phyloP scores from a whole-genome alignment of 2,797 vertebrate genomes.

The Poeciliopsis gracilis region DNA sequence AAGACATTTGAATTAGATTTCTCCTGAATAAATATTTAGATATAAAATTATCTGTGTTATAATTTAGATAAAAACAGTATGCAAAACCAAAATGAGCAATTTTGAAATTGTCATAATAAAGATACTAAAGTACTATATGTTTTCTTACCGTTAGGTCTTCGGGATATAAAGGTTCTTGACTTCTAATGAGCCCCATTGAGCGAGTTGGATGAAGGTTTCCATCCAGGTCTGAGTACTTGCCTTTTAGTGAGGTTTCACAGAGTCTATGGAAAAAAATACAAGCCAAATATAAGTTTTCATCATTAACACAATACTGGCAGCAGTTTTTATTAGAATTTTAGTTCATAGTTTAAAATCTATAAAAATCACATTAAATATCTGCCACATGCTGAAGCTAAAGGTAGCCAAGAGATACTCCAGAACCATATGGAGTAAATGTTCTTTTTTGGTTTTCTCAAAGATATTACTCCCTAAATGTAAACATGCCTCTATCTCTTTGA shows the following conservation, averaged over 20 bases:
- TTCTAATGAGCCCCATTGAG: constrained; percentile 89
- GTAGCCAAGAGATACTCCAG: not conserved
- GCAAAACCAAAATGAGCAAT: not conserved
- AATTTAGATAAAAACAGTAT: not conserved
- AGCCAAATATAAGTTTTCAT: not conserved
- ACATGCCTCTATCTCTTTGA: not conserved
- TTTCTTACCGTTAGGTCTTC: constrained; percentile 85
- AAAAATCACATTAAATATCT: not conserved
- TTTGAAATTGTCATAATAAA: not conserved
- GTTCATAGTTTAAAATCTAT: not conserved
- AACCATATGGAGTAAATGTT: not conserved
- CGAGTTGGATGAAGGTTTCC: constrained; percentile 71
- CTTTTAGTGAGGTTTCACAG: constrained; percentile 90
- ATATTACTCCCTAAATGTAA: not conserved
- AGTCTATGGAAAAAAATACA: constrained; percentile 78
- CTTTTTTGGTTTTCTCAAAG: not conserved
- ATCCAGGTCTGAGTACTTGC: constrained; percentile 86
- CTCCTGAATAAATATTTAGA: not conserved
- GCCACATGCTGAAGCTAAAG: not conserved
- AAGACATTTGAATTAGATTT: not conserved
- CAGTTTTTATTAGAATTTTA: not conserved
- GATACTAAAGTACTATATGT: not conserved
- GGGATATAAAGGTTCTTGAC: constrained; percentile 89
- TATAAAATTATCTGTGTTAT: not conserved
- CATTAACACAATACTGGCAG: not conserved